A percentile compares a stretch with the other conserved stretches of the same genome.
phyloP scores from a whole-genome alignment of 2,888 invertebrate species.

The Pilophorus perplexus region DNA sequence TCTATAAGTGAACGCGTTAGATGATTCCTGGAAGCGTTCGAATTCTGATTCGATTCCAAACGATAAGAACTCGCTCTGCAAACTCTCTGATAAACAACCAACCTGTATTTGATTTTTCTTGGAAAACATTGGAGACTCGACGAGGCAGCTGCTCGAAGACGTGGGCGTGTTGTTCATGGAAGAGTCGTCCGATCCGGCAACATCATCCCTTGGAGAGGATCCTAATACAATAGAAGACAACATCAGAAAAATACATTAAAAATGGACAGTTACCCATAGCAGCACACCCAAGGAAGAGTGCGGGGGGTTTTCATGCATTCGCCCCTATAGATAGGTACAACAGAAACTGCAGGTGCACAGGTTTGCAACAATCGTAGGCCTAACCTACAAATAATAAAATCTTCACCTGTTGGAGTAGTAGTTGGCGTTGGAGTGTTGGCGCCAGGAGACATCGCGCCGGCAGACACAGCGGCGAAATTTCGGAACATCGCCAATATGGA shows the following conservation, averaged over 20 bases:
- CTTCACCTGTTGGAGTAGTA: constrained; percentile 61
- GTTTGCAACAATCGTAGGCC: too few relatives aligned
- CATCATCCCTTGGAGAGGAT: constrained; percentile 64
- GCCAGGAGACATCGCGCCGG: constrained; percentile 57
- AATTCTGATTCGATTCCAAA: too few relatives aligned
- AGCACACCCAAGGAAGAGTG: not conserved
- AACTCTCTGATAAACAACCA: too few relatives aligned
- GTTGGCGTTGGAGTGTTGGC: constrained; percentile 67
- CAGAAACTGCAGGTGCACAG: too few relatives aligned
- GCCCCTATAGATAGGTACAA: too few relatives aligned
- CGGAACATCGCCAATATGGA: constrained; percentile 76
- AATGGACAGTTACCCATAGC: not conserved
- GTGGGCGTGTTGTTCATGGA: constrained; percentile 56
- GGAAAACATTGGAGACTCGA: constrained; percentile 59
- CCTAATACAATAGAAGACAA: constrained; percentile 51
- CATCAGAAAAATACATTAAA: not conserved
- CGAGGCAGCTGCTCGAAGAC: constrained; percentile 59
- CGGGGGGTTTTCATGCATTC: too few relatives aligned
- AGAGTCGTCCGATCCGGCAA: constrained; percentile 67
- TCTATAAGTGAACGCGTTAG: too few relatives aligned
- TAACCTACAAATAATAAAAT: not conserved
- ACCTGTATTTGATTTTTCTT: constrained; percentile 51
- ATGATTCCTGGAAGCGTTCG: too few relatives aligned
- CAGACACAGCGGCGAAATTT: constrained; percentile 64
- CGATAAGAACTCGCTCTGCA: too few relatives aligned